These are phyloP conservation scores for Saguinus imperator DNA, from an alignment of 2,113 vertebrate species.

Conservation along the genomic window DNA sequence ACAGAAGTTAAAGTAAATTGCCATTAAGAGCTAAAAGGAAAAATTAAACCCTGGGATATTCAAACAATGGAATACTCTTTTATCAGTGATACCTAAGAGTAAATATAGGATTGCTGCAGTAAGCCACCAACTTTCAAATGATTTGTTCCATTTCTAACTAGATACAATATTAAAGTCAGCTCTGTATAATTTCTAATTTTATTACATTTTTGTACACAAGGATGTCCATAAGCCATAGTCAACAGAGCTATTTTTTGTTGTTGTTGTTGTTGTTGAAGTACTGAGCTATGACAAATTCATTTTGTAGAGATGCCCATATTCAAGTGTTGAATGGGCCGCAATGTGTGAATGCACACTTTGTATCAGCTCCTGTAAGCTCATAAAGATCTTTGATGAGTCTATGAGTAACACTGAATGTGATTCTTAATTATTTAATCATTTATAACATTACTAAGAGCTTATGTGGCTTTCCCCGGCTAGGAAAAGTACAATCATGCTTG, in stretches of 20 bases:
- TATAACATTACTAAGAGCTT: not conserved
- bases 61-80: not conserved
- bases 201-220: not conserved
- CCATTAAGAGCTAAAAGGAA: not conserved
- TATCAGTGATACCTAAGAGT: not conserved
- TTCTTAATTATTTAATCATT: not conserved
- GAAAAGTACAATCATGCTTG: not conserved
- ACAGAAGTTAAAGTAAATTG: not conserved
- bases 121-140: not conserved
- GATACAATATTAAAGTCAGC: not conserved
- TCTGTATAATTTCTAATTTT: not conserved
- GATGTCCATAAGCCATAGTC: not conserved
- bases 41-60: not conserved
- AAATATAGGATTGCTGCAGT: not conserved
- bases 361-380: not conserved
- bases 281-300: not conserved
- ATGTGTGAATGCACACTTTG: constrained; percentile 12
- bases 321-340: not conserved
- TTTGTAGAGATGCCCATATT: not conserved
- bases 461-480: not conserved
- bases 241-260: not conserved
- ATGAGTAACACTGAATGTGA: not conserved
- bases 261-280: not conserved
- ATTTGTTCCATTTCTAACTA: not conserved
- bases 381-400: not conserved